Conservation (phyloP, 2,113 vertebrate species). For the Girardinichthys multiradiatus region DNA sequence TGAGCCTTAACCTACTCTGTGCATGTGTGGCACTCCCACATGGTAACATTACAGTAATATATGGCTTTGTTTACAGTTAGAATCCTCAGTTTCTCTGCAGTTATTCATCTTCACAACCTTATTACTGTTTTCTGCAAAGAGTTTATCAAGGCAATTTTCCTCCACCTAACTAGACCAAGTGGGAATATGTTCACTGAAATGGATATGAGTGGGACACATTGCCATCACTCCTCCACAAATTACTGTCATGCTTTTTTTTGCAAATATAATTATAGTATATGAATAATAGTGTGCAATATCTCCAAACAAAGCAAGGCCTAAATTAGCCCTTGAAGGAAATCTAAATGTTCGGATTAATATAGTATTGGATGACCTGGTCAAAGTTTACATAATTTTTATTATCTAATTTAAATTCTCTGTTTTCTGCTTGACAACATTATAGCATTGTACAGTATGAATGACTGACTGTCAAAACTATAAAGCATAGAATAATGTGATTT, state of each 20-base stretch:
- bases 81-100: slow-evolving; percentile 62
- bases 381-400: slow-evolving; percentile 63
- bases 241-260: slow-evolving; percentile 88
- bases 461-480: neutral
- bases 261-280: slow-evolving; percentile 85
- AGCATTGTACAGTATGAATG: neutral
- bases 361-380: slow-evolving; percentile 71
- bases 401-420: slow-evolving; percentile 50
- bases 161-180: slow-evolving; percentile 88
- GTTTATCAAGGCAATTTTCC: slow-evolving; percentile 87
- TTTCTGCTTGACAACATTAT: slow-evolving; percentile 36
- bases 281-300: slow-evolving; percentile 83
- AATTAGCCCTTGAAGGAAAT: slow-evolving; percentile 77
- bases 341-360: slow-evolving; percentile 68
- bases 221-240: slow-evolving; percentile 87
- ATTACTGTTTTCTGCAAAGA: slow-evolving; percentile 85
- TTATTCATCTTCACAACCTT: slow-evolving; percentile 84
- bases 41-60: slow-evolving; percentile 70
- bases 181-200: slow-evolving; percentile 86
- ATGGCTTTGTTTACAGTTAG: slow-evolving; percentile 71
- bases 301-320: slow-evolving; percentile 70
- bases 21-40: slow-evolving; percentile 52
- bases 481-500: neutral
- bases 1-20: slow-evolving; percentile 30
- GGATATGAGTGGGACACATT: slow-evolving; percentile 86